Evolutionary conservation across 2,888 invertebrate species (phyloP), one percentile per base, ranked within the genome.

Genomic region (Papilio gigon): DNA sequence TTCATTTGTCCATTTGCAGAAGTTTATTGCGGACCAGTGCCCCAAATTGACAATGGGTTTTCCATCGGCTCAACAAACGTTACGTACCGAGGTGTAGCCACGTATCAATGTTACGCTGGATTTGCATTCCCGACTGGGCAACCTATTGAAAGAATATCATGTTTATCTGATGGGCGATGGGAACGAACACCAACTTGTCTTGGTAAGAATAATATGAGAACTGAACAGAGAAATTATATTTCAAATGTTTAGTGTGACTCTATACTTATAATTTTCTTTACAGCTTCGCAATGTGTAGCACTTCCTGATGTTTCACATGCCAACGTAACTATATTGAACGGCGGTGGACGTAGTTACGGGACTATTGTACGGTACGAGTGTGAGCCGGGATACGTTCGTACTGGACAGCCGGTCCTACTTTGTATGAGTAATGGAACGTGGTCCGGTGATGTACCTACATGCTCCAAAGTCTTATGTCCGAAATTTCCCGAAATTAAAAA

Each of bases 1-100:
- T 42, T 68, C 14, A 58, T 61, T 33, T 40, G 42, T 11, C 20
- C n/a, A 47, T 71, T 86, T 83, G 42, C 92, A 95, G 95, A 95
- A 93, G 97, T 97, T 25, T 99, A 98, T 85, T 99, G 99, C 86
- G 98, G 98, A 67, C 98, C 98, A 27, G 98, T 99, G 60, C 98
- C 98, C 67, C 99, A 99, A 93, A 99, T 99, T 73, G 97, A 98
- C 82, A 99, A 98, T 84, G 98, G 98, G 60, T 98, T 98, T 88
- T 98, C 98, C 2, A 98, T 98, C 83, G 97, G 97, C 60, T 98
- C 98, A 0, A 96, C 98, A 4, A 98, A 98, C 86, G 98, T 99
- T 8, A 98, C 98, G 0, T 99, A 97, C 82, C 94, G 95, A 72
- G 98, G 98, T 40, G 93, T 97, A 74, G 98, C 98, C 67, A 98